phyloP scores from a whole-genome alignment of 2,797 vertebrate genomes.

The Borostomias antarcticus region DNA sequence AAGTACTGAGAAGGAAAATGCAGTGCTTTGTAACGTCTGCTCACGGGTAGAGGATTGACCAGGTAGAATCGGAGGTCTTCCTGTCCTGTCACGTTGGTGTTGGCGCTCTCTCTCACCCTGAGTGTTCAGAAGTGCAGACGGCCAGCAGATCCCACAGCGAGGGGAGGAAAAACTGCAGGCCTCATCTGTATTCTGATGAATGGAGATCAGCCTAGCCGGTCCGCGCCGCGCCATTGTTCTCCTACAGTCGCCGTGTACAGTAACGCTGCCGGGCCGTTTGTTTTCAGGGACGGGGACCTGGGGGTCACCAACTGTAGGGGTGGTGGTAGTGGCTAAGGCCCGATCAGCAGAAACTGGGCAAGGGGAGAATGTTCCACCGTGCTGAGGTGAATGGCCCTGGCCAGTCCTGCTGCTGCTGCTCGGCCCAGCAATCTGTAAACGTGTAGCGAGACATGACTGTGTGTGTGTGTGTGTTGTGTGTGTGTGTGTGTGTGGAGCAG shows the following conservation, averaged over 20 bases:
- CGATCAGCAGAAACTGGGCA: conserved; percentile 70
- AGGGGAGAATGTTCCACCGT: conserved; percentile 68
- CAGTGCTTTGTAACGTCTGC: neutral
- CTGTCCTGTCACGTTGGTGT: neutral
- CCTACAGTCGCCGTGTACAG: conserved; percentile 52
- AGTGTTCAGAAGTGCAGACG: conserved; percentile 43
- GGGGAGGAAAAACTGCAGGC: conserved; percentile 11
- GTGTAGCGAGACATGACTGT: neutral
- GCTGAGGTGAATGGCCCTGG: conserved; percentile 22
- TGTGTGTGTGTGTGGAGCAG: neutral
- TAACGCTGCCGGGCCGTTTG: conserved; percentile 54
- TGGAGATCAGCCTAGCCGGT: conserved; percentile 34
- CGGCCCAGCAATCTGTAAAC: conserved; percentile 32
- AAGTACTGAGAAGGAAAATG: no score
- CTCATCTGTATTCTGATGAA: conserved; percentile 61
- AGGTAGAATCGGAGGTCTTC: conserved; percentile 6
- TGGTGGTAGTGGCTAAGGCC: conserved; percentile 39
- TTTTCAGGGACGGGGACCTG: conserved; percentile 65
- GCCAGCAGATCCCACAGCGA: neutral
- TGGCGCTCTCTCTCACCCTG: conserved; percentile 17
- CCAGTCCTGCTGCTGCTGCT: conserved; percentile 35
- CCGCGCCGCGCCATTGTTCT: conserved; percentile 55
- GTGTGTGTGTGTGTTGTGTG: neutral
- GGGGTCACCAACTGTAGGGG: conserved; percentile 63
- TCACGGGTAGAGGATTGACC: neutral